These are phyloP conservation scores for Chrysochloris asiatica DNA, from an alignment of 2,113 vertebrate species.

Conservation along the genomic window DNA sequence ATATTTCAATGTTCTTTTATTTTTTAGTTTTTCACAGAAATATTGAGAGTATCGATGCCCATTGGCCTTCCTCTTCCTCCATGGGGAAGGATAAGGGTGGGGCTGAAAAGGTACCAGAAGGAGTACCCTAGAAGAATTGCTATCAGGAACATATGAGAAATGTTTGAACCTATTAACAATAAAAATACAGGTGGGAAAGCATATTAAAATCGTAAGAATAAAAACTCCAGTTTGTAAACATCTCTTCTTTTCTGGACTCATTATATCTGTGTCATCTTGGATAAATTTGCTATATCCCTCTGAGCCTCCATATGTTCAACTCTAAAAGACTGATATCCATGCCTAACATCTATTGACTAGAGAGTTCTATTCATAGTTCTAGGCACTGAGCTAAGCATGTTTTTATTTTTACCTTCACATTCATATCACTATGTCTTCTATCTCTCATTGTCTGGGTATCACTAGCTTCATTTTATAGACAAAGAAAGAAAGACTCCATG, in stretches of 20 bases:
- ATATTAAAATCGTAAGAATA: neutral
- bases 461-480: neutral
- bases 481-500: neutral
- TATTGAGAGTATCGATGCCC: neutral
- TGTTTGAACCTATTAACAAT: neutral
- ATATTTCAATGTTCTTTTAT: neutral
- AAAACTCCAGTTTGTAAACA: neutral
- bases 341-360: neutral
- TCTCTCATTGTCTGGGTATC: neutral
- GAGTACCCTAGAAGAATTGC: neutral
- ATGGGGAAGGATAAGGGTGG: neutral
- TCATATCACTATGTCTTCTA: no score
- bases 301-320: neutral
- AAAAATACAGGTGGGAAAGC: neutral
- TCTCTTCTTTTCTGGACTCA: neutral
- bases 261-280: neutral
- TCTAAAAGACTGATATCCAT: neutral
- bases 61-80: neutral
- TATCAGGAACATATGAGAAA: constrained; percentile 7
- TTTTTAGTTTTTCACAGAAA: neutral
- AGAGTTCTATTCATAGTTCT: neutral
- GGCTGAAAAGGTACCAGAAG: neutral
- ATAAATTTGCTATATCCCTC: neutral
- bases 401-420: constrained; percentile 1
- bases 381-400: neutral